Base-by-base conservation (phyloP, 2,797 vertebrate genomes). In the Pantherophis alleghaniensis region DNA sequence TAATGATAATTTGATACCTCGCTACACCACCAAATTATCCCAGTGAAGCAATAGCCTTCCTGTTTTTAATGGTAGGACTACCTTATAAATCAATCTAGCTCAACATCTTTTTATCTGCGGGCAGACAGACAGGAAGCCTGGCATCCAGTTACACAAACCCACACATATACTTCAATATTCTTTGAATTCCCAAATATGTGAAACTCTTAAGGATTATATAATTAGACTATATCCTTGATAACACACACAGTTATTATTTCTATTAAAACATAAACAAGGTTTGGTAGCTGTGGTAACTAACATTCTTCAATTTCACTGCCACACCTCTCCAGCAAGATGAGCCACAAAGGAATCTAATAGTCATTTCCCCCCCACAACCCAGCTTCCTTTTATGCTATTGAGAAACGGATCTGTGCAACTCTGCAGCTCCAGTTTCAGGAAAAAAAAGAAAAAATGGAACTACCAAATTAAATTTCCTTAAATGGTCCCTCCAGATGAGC, bases 291-390 rank as follows among this genome's bases (percentile, higher is more conserved):
- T 56, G 12, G 90, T 87, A 86, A 91, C 93, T 47, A 26, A 47
- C 55, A 91, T 93, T 37, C 69, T 37, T 56, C 90, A 56, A 47
- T 89, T 88, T 91, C 69, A 42, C 53, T 24, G 87, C 69, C 87
- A 91, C 93, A 57, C 90, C 90, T 89, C 57, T 61, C 89, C 83
- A 93, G 83, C 90, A 87, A 88, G 18, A 57, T 57, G 87, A 86
- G 42, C 69, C 69, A 89, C 59, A 89, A 86, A 86, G 59, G 66
- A 89, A 56, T 51, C 90, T 59, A 56, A 3, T 63, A 59, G 86
- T 93, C 90, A 91, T 86, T 0, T 5, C 63, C 14, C 6, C n/a
- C 66, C 5, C 28, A 1, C 28, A 51, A 93, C 86, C 87, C 66
- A 32, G 22, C 87, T 89, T 89, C 51, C 24, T 91, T 55, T 69